Percentiles rank a stretch among this genome's conserved stretches.
phyloP scores from a whole-genome alignment of 2,888 invertebrate genomes.

The Buathra laborator region DNA sequence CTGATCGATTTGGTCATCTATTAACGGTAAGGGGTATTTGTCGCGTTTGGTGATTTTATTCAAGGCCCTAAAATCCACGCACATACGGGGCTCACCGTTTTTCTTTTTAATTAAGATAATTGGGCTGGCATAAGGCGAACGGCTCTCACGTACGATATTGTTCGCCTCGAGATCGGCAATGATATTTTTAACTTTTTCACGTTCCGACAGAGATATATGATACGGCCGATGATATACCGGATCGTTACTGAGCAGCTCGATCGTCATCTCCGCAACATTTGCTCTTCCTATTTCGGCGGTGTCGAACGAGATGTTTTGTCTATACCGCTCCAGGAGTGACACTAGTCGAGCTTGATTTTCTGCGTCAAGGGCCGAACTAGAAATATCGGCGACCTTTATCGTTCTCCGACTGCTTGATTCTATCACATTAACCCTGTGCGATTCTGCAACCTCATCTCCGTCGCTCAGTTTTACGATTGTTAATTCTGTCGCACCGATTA shows the following conservation, averaged over 20 bases:
- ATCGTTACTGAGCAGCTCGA: slow-evolving; percentile 60
- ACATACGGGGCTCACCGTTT: slow-evolving; percentile 13
- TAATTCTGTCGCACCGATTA: not conserved
- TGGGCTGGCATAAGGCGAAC: not conserved
- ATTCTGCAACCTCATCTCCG: not conserved
- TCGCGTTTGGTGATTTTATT: not conserved
- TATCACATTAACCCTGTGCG: not conserved
- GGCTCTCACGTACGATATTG: not conserved
- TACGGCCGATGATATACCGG: slow-evolving; percentile 69
- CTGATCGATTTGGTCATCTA: slow-evolving; percentile 73
- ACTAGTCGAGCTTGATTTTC: not conserved
- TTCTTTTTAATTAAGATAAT: not conserved
- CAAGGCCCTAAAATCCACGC: slow-evolving; percentile 4
- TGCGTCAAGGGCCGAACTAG: not conserved
- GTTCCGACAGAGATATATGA: slow-evolving; percentile 64
- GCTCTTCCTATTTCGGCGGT: slow-evolving; percentile 7
- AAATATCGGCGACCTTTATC: not conserved
- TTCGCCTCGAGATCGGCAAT: slow-evolving; percentile 64
- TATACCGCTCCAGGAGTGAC: slow-evolving; percentile 7
- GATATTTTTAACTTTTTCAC: slow-evolving; percentile 65
- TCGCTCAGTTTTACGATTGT: not conserved
- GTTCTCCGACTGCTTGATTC: not conserved
- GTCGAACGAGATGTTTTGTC: slow-evolving; percentile 11
- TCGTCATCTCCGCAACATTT: slow-evolving; percentile 63
- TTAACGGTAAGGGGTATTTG: slow-evolving; percentile 17